Evolutionary conservation across 2,888 invertebrate genomes (phyloP), one percentile per base, ranked within the genome.

Genomic region (Papilio elwesi): DNA sequence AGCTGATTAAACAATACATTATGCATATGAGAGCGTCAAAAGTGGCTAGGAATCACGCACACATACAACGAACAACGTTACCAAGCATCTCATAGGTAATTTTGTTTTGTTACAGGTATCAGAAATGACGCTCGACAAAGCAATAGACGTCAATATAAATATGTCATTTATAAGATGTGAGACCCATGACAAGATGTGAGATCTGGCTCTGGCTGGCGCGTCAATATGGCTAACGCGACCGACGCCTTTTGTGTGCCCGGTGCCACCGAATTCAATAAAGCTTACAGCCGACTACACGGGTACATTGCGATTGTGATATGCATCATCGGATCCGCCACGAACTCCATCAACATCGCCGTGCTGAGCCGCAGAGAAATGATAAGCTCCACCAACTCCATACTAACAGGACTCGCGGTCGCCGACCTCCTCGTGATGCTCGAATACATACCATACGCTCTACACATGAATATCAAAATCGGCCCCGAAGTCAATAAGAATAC

Each of bases 401-500:
- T 99, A 55, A 98, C 98, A 0, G 97, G 97, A 7, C 94, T 98
- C 48, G 99, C 99, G 0, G 96, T 98, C 10, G 98, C 98, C 15
- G 99, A 99, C 87, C 95, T 99, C 49, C 94, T 98, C n/a, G 98
- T 98, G 15, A 98, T 99, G 96, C 94, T 98, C 81, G 98, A 98
- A 82, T 99, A 98, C 88, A 97, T 99, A 76, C 98, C 98, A 0
- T 98, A 97, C 86, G 96, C 97, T 3, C 95, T 97, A 70, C 97
- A 98, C 86, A 96, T 96, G 87, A 97, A 97, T 82, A 95, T 97
- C 74, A 95, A 96, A 78, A 93, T 94, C 7, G 93, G 94, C 55
- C 93, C 92, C 10, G 92, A 92, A 85, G 86, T 93, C 76, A 93
- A 94, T 79, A 92, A 91, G 77, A 94, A 92, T 79, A 92, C 92